Percentiles rank a stretch among this genome's conserved stretches.
Evolutionary conservation across 2,888 invertebrate genomes (phyloP).

Genomic region (Arctia plantaginis): DNA sequence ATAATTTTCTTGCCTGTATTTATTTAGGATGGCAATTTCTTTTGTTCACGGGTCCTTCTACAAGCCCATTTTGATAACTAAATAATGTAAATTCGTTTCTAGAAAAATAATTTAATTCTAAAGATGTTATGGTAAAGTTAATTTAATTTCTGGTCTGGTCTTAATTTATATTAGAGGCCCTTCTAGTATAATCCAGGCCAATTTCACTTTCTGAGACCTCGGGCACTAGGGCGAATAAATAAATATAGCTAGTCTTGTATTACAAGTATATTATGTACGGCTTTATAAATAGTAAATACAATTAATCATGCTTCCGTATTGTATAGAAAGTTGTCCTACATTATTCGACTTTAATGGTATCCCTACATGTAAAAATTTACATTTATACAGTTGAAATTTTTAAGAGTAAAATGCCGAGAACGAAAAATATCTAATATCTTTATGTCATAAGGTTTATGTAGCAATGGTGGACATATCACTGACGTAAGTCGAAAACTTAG

Average conservation of each 20-base stretch:
- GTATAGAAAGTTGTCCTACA: background rate
- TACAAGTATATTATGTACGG: background rate
- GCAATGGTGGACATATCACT: background rate
- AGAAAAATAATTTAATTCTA: background rate
- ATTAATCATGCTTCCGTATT: too few relatives aligned
- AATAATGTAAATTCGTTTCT: conserved; percentile 7
- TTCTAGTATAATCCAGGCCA: background rate
- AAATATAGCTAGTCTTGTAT: background rate
- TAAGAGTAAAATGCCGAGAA: background rate
- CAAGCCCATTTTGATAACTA: background rate
- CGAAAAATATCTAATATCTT: background rate
- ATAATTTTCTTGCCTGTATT: background rate
- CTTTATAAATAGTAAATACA: too few relatives aligned
- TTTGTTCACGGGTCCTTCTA: background rate
- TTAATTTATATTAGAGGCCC: background rate
- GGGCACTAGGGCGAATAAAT: background rate
- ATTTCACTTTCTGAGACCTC: background rate
- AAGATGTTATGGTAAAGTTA: background rate
- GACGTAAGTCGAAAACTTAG: background rate
- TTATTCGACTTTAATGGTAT: background rate
- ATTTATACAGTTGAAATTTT: background rate
- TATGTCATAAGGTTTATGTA: background rate
- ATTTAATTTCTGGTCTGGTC: background rate
- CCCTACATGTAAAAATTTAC: background rate
- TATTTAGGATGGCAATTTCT: background rate